Evolutionary conservation across 2,113 vertebrate species (phyloP).

Genomic region (Okapia johnstoni): DNA sequence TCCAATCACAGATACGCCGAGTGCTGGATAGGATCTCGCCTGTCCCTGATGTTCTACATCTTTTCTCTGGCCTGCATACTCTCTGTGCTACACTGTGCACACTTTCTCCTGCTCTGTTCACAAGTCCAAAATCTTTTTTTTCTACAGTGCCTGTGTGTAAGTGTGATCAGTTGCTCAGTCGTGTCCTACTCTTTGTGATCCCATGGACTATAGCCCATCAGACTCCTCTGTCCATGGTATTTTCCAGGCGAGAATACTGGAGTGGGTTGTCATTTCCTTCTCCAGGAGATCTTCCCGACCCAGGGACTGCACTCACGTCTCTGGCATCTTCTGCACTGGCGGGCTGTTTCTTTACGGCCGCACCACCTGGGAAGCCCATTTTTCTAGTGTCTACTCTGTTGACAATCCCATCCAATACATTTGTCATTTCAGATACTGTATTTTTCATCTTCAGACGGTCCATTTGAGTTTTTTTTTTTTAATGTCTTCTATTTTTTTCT

Average conservation of each 20-base stretch:
- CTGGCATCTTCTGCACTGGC: background rate
- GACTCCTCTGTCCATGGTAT: background rate
- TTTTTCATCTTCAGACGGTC: background rate
- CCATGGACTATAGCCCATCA: background rate
- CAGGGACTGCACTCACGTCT: background rate
- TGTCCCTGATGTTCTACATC: fast-evolving
- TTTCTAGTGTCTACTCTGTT: background rate
- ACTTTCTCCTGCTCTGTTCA: background rate
- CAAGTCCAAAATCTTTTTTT: background rate
- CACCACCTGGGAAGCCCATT: background rate
- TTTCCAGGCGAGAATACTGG: background rate
- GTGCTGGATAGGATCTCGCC: too few species aligned
- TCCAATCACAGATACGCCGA: background rate
- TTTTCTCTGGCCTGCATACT: background rate
- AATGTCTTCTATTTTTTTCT: background rate
- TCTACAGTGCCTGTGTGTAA: background rate
- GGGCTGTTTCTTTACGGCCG: background rate
- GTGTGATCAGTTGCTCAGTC: background rate
- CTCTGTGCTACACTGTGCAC: background rate
- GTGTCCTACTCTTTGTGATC: too few species aligned
- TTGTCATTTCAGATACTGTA: background rate
- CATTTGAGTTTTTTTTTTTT: background rate
- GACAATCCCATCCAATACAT: background rate
- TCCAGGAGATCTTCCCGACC: background rate
- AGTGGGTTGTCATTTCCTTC: background rate